Evolutionary conservation across 2,888 invertebrate species (phyloP).

Genomic region (Nymphalis polychloros): DNA sequence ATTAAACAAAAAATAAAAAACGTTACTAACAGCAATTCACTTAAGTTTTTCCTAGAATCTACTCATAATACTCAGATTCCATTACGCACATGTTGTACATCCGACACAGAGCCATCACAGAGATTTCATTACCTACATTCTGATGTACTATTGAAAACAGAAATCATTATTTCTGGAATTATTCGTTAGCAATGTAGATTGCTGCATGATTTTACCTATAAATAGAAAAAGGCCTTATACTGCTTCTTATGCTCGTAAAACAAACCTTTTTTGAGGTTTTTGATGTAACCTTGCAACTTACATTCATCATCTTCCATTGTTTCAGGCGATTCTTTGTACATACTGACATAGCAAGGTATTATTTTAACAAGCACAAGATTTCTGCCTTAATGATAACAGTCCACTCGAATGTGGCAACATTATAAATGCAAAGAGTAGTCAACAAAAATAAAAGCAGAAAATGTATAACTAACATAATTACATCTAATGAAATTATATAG

Average conservation of each 20-base stretch:
- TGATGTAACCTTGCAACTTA: slow-evolving; percentile 59
- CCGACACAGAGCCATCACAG: slow-evolving; percentile 77
- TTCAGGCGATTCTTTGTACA: slow-evolving; percentile 73
- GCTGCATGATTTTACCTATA: slow-evolving; percentile 70
- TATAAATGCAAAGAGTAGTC: slow-evolving; percentile 25
- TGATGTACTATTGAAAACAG: slow-evolving; percentile 70
- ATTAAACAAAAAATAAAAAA: slow-evolving; percentile 74
- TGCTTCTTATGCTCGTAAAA: slow-evolving; percentile 69
- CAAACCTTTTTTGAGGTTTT: slow-evolving; percentile 63
- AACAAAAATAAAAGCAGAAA: slow-evolving; percentile 14
- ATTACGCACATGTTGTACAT: slow-evolving; percentile 67
- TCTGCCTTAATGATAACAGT: slow-evolving; percentile 53
- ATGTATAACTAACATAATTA: slow-evolving; percentile 13
- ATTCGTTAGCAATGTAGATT: slow-evolving; percentile 70
- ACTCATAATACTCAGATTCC: slow-evolving; percentile 78
- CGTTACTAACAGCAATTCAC: slow-evolving; percentile 78
- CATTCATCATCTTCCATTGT: slow-evolving; percentile 77
- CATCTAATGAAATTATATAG: slow-evolving; percentile 20
- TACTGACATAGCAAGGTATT: slow-evolving; percentile 66
- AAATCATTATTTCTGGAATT: slow-evolving; percentile 62
- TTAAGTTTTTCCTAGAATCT: slow-evolving; percentile 70
- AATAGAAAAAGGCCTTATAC: slow-evolving; percentile 61
- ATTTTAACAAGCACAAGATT: slow-evolving; percentile 67
- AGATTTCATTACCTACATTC: slow-evolving; percentile 72
- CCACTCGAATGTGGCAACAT: slow-evolving; percentile 41